Base-by-base conservation (phyloP, 2,113 vertebrate species). In the Bos indicus region DNA sequence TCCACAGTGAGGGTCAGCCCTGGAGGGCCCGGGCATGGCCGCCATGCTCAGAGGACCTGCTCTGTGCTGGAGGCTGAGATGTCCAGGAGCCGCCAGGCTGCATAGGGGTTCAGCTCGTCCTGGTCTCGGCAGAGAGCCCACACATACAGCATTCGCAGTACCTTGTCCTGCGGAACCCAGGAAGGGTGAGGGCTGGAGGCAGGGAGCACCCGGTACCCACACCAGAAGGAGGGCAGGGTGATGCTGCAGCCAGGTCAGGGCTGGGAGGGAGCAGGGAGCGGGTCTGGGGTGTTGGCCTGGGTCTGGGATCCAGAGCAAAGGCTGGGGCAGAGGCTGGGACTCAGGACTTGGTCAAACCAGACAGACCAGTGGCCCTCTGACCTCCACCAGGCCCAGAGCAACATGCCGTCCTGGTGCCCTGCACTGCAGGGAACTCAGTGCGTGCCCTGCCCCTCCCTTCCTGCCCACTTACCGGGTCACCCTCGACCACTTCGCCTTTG, bases 111-210 rank as follows among this genome's bases (percentile, higher is more conserved):
- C 57, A 99, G 99, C 89, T 99, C 99, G 0, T 99, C 99, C 98
- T 99, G 99, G 98, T 99, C 99, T 64, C 99, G 98, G 99, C 99
- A 99, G 26, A 99, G 99, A 0, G 99, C 99, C 99, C 99, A 99
- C 83, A 99, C 99, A 1, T 99, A 99, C 98, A 99, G 99, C 99
- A 99, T 99, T 91, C 99, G 96, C 80, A 99, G 98, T 7, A 99
- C 99, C 98, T 99, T 99, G 33, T 99, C 99, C 99, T 99, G 98
- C n/a, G 26, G 56, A 26, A 56, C 16, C 4, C 0, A 0, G 8
- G 48, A 40, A 36, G 30, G 8, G 33, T 46, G 23, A 86, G 51
- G 14, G 71, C 71, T 5, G 26, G 81, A 54, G 43, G 74, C 21
- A 4, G 84, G 80, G 21, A 36, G 87, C 14, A 1, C 16, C 1